A percentile compares a stretch with the other conserved stretches of the same genome.
phyloP scores from a whole-genome alignment of 2,797 vertebrate species.

The Lacerta agilis region DNA sequence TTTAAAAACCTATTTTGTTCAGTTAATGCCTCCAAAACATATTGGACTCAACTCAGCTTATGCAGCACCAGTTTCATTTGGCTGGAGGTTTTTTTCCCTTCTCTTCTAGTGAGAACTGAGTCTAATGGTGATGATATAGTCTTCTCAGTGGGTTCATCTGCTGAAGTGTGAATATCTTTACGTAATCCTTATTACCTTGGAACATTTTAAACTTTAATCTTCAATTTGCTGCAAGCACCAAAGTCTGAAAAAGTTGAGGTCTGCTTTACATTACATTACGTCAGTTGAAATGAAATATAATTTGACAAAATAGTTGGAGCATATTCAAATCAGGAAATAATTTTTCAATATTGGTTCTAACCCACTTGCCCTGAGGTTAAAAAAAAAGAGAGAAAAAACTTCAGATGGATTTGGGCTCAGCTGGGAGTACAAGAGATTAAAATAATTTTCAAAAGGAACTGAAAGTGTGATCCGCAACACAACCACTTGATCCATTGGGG shows the following conservation, averaged over 20 bases:
- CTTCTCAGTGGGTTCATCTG: conserved; percentile 11
- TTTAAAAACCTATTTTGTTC: neutral
- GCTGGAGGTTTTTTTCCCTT: neutral
- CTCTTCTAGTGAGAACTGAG: neutral
- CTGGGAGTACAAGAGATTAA: conserved; percentile 10
- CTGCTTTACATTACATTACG: conserved; percentile 8
- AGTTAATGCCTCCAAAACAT: neutral
- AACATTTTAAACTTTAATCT: conserved; percentile 22
- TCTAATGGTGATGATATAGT: neutral
- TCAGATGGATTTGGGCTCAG: neutral
- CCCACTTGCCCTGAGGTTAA: neutral
- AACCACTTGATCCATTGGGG: neutral
- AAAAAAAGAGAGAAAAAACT: neutral
- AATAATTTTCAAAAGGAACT: neutral
- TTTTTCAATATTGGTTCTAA: neutral
- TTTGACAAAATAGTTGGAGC: neutral
- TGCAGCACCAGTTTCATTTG: conserved; percentile 10
- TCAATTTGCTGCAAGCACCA: conserved; percentile 36
- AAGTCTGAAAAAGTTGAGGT: conserved; percentile 20
- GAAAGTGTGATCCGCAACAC: neutral
- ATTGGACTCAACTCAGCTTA: neutral
- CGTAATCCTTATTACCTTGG: conserved; percentile 35
- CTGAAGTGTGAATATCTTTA: conserved; percentile 11
- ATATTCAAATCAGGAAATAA: neutral
- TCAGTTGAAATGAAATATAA: conserved; percentile 11